Evolutionary conservation across 2,113 vertebrate species (phyloP).

Genomic region (Smithornis capensis): DNA sequence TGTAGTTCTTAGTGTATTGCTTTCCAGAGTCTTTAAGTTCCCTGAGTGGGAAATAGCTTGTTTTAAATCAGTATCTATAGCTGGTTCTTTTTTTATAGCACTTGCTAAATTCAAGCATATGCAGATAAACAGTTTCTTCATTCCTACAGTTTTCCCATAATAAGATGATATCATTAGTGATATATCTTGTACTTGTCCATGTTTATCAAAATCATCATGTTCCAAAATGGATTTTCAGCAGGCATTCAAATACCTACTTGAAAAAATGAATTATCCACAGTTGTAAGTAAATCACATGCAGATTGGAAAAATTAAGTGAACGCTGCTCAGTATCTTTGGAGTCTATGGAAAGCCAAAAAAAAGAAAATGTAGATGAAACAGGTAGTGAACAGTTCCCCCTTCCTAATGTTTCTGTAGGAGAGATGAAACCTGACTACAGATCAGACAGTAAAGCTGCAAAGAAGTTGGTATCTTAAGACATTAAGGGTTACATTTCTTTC

Average conservation of each 20-base stretch:
- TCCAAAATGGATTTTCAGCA: constrained; percentile 32
- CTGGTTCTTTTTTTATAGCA: neutral
- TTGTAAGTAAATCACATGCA: neutral
- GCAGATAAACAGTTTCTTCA: constrained; percentile 15
- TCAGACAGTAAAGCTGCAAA: neutral
- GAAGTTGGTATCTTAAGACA: neutral
- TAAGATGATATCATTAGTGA: constrained; percentile 29
- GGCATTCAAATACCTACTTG: neutral
- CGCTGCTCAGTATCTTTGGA: neutral
- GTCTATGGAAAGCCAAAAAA: neutral
- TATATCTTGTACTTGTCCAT: constrained; percentile 27
- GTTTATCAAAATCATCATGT: constrained; percentile 37
- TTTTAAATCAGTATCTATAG: neutral
- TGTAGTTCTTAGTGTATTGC: neutral
- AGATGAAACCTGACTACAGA: neutral
- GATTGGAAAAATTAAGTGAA: neutral
- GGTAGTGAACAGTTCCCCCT: neutral
- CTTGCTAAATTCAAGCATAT: neutral
- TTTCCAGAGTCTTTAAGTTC: neutral
- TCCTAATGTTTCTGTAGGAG: neutral
- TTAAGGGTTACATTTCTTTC: neutral
- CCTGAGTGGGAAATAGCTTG: neutral
- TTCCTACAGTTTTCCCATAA: neutral
- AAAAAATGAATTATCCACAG: constrained; percentile 7
- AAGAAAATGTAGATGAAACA: rapidly evolving